phyloP scores from a whole-genome alignment of 2,113 vertebrate genomes.

The Cynoglossus semilaevis region DNA sequence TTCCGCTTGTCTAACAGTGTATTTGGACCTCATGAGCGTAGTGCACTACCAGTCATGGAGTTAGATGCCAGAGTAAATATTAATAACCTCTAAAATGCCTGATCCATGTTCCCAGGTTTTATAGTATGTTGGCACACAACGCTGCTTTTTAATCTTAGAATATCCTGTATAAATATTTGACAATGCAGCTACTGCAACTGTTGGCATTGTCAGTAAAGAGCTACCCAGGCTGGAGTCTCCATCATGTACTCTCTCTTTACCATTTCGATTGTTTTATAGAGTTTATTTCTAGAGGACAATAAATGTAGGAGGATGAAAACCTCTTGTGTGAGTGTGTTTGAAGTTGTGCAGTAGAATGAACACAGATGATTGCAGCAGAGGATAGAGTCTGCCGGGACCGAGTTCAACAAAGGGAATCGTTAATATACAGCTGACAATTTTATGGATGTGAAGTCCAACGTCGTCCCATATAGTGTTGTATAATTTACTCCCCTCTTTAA shows the following conservation, averaged over 20 bases:
- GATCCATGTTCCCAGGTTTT: constrained; percentile 3
- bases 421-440: constrained; percentile 66
- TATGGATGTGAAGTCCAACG: constrained; percentile 67
- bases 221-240: constrained; percentile 2
- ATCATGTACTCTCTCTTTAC: neutral
- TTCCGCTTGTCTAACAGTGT: neutral
- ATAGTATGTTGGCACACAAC: constrained; percentile 3
- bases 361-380: constrained; percentile 20
- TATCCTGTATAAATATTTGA: constrained; percentile 56
- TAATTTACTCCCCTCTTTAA: constrained; percentile 66
- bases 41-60: constrained; percentile 16
- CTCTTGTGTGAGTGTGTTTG: constrained; percentile 33
- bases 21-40: constrained; percentile 3
- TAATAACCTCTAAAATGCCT: constrained; percentile 23
- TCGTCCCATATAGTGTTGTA: constrained; percentile 66
- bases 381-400: constrained; percentile 36
- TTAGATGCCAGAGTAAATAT: constrained; percentile 40
- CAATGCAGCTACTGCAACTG: constrained; percentile 27
- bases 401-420: constrained; percentile 68
- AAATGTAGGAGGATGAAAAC: constrained; percentile 28
- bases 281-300: constrained; percentile 48
- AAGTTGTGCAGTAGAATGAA: constrained; percentile 24
- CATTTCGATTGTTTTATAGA: constrained; percentile 31
- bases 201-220: constrained; percentile 19
- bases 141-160: constrained; percentile 8